These are phyloP conservation scores for Catharus fuscescens DNA, from an alignment of 2,113 vertebrate genomes.

Conservation along the genomic window DNA sequence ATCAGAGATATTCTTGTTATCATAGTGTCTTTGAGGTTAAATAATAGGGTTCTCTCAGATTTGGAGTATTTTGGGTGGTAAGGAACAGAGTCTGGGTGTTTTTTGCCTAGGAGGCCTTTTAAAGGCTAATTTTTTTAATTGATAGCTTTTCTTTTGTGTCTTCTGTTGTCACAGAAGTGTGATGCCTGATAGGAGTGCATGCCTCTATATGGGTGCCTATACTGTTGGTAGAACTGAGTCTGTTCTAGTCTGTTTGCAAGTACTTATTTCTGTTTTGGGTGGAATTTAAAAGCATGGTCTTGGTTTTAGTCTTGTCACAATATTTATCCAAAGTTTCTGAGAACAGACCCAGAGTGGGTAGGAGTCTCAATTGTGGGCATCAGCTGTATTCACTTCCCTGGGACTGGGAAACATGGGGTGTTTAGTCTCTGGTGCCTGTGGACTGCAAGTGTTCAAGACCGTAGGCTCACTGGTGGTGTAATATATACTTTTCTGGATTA, in stretches of 20 bases:
- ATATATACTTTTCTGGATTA: accelerated
- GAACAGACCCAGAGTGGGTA: neutral
- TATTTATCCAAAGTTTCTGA: neutral
- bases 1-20: neutral
- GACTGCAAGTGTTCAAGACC: neutral
- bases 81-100: neutral
- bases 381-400: neutral
- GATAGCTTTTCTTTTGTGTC: neutral
- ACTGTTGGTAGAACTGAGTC: neutral
- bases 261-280: neutral
- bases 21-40: neutral
- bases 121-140: neutral
- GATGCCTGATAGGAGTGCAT: neutral
- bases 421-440: neutral
- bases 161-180: neutral
- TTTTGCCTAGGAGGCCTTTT: neutral
- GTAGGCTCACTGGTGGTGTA: neutral
- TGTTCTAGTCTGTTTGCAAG: neutral
- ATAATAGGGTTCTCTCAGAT: neutral
- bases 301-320: neutral
- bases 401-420: neutral
- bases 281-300: neutral
- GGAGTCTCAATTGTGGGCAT: neutral
- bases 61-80: neutral
- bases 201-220: neutral